Percentiles rank a stretch among this genome's conserved stretches.
These are phyloP conservation scores for Drepana arcuata DNA, from an alignment of 1,140 invertebrate genomes.

Conservation along the genomic window DNA sequence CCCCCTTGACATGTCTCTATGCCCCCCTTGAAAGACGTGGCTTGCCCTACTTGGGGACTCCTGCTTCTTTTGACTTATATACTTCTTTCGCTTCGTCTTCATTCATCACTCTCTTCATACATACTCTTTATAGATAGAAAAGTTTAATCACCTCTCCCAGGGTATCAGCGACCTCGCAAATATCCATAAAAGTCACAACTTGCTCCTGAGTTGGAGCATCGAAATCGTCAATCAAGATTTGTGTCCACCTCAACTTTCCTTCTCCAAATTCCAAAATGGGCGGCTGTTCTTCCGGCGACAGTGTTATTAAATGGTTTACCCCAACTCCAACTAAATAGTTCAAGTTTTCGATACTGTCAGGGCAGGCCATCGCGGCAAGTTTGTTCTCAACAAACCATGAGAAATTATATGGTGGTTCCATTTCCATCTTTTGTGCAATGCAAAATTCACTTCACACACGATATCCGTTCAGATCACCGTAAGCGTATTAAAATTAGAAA, in stretches of 20 bases:
- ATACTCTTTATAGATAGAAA: too few relatives aligned
- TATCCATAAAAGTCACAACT: conserved; percentile 77
- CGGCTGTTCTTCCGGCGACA: conserved; percentile 76
- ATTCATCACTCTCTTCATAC: too few relatives aligned
- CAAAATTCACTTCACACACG: too few relatives aligned
- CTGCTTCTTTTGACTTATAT: too few relatives aligned
- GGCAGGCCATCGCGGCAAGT: conserved; percentile 71
- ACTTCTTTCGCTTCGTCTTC: too few relatives aligned
- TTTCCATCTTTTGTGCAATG: too few relatives aligned
- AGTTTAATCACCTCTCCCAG: conserved; percentile 69
- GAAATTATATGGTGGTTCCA: conserved; percentile 60
- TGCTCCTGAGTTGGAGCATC: conserved; percentile 76
- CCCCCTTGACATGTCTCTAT: too few relatives aligned
- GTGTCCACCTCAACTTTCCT: conserved; percentile 71
- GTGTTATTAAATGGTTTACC: conserved; percentile 72
- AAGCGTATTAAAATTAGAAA: too few relatives aligned
- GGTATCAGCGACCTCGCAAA: conserved; percentile 70
- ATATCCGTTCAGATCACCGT: too few relatives aligned
- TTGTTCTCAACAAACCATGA: conserved; percentile 61
- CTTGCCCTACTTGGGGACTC: too few relatives aligned
- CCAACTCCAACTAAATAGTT: conserved; percentile 73
- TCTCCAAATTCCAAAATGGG: conserved; percentile 65
- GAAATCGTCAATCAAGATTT: conserved; percentile 78
- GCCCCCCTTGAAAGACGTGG: too few relatives aligned
- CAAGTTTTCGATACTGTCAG: conserved; percentile 72